Evolutionary conservation across 2,797 vertebrate genomes (phyloP).

Genomic region (Mormyrops attenuatus): DNA sequence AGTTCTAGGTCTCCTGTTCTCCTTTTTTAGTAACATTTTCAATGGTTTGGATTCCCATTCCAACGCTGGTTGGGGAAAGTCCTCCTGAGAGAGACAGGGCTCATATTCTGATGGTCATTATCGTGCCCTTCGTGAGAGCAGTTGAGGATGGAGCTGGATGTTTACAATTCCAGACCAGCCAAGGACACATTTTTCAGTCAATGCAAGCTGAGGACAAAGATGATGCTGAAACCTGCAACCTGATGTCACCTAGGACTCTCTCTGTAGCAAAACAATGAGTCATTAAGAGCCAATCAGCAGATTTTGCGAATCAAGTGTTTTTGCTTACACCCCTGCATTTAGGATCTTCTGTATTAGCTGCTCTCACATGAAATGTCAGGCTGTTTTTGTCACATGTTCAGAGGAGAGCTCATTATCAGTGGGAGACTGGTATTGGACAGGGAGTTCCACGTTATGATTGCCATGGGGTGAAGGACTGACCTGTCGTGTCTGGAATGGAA

Average conservation of each 20-base stretch:
- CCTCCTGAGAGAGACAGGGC: not conserved
- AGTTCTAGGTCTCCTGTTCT: not conserved
- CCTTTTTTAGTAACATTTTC: not conserved
- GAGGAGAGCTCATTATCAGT: not conserved
- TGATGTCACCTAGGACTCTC: conserved; percentile 18
- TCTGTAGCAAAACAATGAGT: not conserved
- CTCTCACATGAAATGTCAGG: not conserved
- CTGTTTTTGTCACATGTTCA: not conserved
- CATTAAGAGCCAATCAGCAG: conserved; percentile 16
- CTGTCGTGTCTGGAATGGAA: not conserved
- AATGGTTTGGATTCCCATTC: not conserved
- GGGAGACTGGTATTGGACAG: not conserved
- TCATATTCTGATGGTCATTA: not conserved
- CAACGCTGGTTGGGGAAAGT: not conserved
- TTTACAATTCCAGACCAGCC: not conserved
- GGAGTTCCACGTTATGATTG: not conserved
- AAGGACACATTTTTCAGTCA: not conserved
- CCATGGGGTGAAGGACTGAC: not conserved
- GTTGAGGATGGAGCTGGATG: not conserved
- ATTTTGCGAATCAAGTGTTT: not conserved
- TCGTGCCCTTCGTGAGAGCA: not conserved
- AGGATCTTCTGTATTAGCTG: not conserved
- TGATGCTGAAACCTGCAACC: not conserved
- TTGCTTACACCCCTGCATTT: not conserved
- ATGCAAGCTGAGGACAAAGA: not conserved